Conservation (phyloP, 2,888 invertebrate genomes). For the Autographa pulchrina region DNA sequence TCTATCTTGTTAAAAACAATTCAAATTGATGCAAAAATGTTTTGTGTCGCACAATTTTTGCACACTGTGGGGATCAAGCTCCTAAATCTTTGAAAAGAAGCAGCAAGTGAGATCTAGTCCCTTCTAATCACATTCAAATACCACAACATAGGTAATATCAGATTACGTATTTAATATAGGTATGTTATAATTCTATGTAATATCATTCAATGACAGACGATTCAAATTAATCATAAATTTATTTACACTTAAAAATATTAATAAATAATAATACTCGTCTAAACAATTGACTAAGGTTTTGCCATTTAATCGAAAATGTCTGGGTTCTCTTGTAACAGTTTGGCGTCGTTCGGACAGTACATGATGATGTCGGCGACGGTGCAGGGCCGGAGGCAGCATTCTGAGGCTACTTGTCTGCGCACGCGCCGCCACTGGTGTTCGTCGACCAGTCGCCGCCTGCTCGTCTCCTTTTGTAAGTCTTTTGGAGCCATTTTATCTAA, state of each 20-base stretch:
- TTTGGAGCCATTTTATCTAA: conserved; percentile 78
- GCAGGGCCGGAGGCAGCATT: conserved; percentile 79
- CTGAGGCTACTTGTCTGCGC: conserved; percentile 77
- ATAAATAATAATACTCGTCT: conserved; percentile 68
- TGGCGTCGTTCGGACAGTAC: conserved; percentile 79
- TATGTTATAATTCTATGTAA: too few species aligned
- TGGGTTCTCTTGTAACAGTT: conserved; percentile 74
- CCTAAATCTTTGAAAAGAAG: too few species aligned
- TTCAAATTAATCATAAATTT: conserved; percentile 37
- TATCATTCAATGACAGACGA: neutral
- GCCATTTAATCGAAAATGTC: conserved; percentile 71
- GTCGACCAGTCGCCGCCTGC: conserved; percentile 63
- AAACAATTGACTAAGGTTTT: conserved; percentile 35
- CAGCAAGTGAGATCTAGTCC: too few species aligned
- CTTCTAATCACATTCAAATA: too few species aligned
- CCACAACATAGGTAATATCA: too few species aligned
- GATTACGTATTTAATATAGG: too few species aligned
- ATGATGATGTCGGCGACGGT: conserved; percentile 77
- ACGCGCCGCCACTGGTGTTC: conserved; percentile 72
- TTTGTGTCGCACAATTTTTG: too few species aligned
- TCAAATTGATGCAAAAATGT: too few species aligned
- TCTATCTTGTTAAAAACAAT: too few species aligned
- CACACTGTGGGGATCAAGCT: too few species aligned
- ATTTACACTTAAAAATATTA: conserved; percentile 47
- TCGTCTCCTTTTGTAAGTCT: conserved; percentile 68